phyloP scores from a whole-genome alignment of 2,888 invertebrate genomes.

The Lissonota sp. region DNA sequence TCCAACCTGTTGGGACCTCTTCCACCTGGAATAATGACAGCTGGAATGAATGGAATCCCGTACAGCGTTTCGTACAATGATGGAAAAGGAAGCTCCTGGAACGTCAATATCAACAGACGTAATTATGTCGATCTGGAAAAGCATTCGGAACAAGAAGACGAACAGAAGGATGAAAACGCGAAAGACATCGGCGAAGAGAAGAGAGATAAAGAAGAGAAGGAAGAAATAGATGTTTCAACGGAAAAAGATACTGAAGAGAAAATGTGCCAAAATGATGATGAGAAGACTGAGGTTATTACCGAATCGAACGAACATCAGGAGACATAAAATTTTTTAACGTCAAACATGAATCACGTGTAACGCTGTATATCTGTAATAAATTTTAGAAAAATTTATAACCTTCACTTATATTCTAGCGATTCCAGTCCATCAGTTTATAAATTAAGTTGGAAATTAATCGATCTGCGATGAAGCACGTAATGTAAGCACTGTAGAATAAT shows the following conservation, averaged over 20 bases:
- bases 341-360: neutral
- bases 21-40: conserved; percentile 32
- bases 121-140: conserved; percentile 5
- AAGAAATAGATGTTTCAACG: neutral
- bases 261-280: neutral
- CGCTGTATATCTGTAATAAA: neutral
- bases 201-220: neutral
- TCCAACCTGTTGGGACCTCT: conserved; percentile 24
- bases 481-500: neutral
- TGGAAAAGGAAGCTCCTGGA: conserved; percentile 60
- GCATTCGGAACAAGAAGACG: neutral
- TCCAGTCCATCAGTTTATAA: too few relatives aligned
- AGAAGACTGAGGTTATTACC: neutral
- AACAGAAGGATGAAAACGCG: neutral
- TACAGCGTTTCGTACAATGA: conserved; percentile 63
- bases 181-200: neutral
- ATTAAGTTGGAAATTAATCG: too few relatives aligned
- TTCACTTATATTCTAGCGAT: too few relatives aligned
- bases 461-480: too few relatives aligned
- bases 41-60: conserved; percentile 33
- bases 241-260: neutral
- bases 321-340: neutral
- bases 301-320: neutral
- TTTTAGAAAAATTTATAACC: neutral
- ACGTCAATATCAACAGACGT: conserved; percentile 61